Conservation (phyloP, 2,797 vertebrate genomes). For the Bovichtus diacanthus region DNA sequence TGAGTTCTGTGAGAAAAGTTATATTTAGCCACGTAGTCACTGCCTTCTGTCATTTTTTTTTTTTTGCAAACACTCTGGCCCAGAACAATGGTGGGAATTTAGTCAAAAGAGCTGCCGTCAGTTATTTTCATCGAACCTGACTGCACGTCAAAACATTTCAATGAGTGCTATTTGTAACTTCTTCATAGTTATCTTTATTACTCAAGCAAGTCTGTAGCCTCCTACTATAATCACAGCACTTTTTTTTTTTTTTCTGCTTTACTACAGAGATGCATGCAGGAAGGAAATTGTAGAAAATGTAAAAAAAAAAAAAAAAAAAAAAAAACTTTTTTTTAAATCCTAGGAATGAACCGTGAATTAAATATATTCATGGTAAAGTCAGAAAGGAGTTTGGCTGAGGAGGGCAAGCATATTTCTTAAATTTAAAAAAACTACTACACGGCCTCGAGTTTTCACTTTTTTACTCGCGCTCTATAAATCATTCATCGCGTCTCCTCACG, state of each 20-base stretch:
- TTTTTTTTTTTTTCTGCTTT: too few species aligned
- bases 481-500: neutral
- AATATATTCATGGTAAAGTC: too few species aligned
- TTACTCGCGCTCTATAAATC: too few species aligned
- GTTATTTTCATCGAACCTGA: neutral
- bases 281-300: too few species aligned
- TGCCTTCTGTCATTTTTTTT: constrained; percentile 1
- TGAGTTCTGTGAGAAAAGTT: constrained; percentile 50
- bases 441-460: too few species aligned
- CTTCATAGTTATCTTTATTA: neutral
- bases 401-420: too few species aligned
- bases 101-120: neutral
- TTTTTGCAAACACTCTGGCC: neutral
- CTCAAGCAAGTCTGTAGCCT: too few species aligned
- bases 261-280: neutral
- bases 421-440: too few species aligned
- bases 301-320: too few species aligned
- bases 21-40: constrained; percentile 45
- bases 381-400: too few species aligned
- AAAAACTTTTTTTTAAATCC: too few species aligned
- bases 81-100: constrained; percentile 45
- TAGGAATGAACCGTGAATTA: too few species aligned
- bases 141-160: neutral
- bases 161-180: neutral
- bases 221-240: neutral